These are phyloP conservation scores for Orchestes rusci DNA, from an alignment of 2,888 invertebrate species.

Conservation along the genomic window DNA sequence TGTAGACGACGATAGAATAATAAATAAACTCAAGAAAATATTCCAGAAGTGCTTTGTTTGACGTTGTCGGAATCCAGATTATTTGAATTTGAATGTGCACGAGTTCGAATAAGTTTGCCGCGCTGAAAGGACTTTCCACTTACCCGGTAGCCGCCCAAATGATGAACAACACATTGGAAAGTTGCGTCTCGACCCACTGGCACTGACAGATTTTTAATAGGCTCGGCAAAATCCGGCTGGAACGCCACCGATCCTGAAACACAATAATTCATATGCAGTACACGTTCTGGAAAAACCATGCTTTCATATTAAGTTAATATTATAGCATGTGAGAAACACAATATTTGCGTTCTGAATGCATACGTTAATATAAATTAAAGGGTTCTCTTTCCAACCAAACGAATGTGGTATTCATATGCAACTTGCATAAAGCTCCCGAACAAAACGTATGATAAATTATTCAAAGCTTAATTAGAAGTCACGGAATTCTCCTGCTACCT, in stretches of 20 bases:
- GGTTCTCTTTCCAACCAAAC: no score
- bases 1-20: slow-evolving; percentile 31
- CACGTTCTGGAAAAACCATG: no score
- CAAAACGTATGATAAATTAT: slow-evolving; percentile 18
- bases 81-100: slow-evolving; percentile 14
- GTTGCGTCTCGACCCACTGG: slow-evolving; percentile 80
- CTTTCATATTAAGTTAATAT: no score
- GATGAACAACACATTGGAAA: slow-evolving; percentile 78
- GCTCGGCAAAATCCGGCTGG: slow-evolving; percentile 79
- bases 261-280: no score
- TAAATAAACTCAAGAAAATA: slow-evolving; percentile 33
- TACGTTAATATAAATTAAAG: slow-evolving; percentile 7
- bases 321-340: no score
- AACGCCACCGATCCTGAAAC: slow-evolving; percentile 49
- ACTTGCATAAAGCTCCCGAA: no score
- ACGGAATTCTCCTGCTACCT: slow-evolving; percentile 17
- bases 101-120: slow-evolving; percentile 4
- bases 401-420: no score
- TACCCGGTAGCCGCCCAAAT: slow-evolving; percentile 85
- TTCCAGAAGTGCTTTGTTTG: slow-evolving; percentile 20
- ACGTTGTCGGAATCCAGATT: slow-evolving; percentile 15
- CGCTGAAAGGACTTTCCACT: slow-evolving; percentile 39
- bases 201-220: slow-evolving; percentile 76
- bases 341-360: no score
- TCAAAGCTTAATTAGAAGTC: slow-evolving; percentile 20